A percentile compares a stretch with the other conserved stretches of the same genome.
phyloP scores from a whole-genome alignment of 1,140 invertebrate genomes.

The Diorhabda sublineata region DNA sequence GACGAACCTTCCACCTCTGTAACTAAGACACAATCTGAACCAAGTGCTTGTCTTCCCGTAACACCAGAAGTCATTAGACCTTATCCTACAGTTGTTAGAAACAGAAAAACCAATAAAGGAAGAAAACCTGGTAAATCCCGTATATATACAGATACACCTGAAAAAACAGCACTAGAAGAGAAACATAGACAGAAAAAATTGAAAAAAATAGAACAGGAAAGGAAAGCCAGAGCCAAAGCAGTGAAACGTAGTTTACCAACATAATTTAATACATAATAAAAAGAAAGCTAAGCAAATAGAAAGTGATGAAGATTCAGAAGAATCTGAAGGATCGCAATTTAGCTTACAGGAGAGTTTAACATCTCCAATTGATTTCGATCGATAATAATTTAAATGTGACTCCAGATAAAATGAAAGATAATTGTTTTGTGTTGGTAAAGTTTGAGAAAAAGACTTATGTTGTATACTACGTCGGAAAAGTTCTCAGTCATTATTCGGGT shows the following conservation, averaged over 20 bases:
- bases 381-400: constrained; percentile 3
- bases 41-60: too few relatives aligned
- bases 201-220: constrained; percentile 3
- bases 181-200: constrained; percentile 13
- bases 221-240: too few relatives aligned
- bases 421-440: constrained; percentile 16
- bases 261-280: constrained; percentile 7
- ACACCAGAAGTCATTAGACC: background rate
- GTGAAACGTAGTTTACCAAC: background rate
- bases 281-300: constrained; percentile 10
- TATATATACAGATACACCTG: constrained; percentile 19
- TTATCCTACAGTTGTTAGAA: too few relatives aligned
- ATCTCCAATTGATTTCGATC: background rate
- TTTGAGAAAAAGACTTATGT: constrained; percentile 13
- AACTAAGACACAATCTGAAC: background rate
- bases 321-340: background rate
- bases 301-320: constrained; percentile 6
- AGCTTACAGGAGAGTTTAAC: background rate
- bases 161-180: constrained; percentile 19
- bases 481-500: too few relatives aligned
- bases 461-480: constrained; percentile 1
- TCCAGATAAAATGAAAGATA: constrained; percentile 11
- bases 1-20: background rate
- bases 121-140: constrained; percentile 2
- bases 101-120: too few relatives aligned